Evolutionary conservation across 1,140 invertebrate species (phyloP).

Genomic region (Daktulosphaira vitifoliae): DNA sequence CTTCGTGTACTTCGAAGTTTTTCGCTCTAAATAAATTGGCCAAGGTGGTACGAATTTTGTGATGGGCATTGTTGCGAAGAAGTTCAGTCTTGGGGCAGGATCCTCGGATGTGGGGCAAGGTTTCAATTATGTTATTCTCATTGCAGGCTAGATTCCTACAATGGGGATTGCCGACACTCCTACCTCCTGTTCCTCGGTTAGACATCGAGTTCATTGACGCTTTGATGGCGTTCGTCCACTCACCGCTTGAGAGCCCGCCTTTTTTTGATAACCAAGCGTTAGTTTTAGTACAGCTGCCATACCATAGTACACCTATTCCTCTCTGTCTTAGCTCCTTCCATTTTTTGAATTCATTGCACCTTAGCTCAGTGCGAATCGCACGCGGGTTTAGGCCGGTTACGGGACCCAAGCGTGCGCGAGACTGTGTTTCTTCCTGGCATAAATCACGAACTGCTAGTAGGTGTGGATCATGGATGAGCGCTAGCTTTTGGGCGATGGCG

Average conservation of each 20-base stretch:
- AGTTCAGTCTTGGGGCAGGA: not conserved
- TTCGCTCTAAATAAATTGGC: not conserved
- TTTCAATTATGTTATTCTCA: constrained; percentile 6
- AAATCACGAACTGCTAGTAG: not conserved
- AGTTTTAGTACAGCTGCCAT: not conserved
- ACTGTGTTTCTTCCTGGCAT: not conserved
- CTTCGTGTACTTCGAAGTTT: not conserved
- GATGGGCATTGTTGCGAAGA: not conserved
- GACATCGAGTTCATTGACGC: not conserved
- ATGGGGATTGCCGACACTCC: not conserved
- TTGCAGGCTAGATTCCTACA: not conserved
- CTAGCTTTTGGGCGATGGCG: not conserved
- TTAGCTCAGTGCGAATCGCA: not conserved
- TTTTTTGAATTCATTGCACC: not conserved
- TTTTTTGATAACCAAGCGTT: constrained; percentile 5
- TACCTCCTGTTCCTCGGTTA: not conserved
- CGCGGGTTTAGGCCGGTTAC: not conserved
- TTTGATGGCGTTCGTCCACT: constrained; percentile 7
- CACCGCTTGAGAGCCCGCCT: not conserved
- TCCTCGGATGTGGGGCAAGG: not conserved
- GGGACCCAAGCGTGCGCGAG: not conserved
- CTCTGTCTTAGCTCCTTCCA: not conserved
- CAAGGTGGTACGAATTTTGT: too few relatives aligned
- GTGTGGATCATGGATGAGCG: not conserved
- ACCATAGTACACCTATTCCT: not conserved